Base-by-base conservation (phyloP, 1,140 invertebrate species). In the Panulirus ornatus region DNA sequence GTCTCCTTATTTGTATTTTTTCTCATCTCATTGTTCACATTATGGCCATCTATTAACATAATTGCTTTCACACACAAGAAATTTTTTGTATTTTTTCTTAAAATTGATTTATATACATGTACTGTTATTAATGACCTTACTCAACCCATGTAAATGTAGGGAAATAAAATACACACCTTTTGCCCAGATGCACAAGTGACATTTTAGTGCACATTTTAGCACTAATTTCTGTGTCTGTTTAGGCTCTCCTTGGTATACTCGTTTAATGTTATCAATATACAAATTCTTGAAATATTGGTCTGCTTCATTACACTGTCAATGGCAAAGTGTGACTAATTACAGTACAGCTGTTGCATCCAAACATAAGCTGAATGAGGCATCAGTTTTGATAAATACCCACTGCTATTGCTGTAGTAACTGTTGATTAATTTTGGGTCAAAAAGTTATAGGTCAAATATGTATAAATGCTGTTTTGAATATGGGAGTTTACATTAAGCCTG, bases 331-430 rank as follows among this genome's bases (percentile, higher is more conserved):
- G 30, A 30, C 30, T 66, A 8, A 14, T 5, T 58, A 22, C 54
- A 19, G 19, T 58, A 30, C n/a, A 66, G 3, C 58, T 30, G 27
- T 66, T 66, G 27, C 5, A 66, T 66, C n/a, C 58, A 66, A 1
- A 30, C 58, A 66, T 22, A 16, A 8, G 6, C 6, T 66, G 58
- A 27, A 27, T 66, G 58, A 66, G n/a, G n/a, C 30, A 1, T 22
- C 27, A 2, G 19, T 30, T 27, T 66, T 30, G n/a, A 66, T 8
- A 30, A 66, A 30, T 66, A 8, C 58, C 58, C 58, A 66, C 58
- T 66, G n/a, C 22, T 66, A 66, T n/a, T 66, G 58, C 58, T 66
- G 22, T 58, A 66, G 58, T n/a, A 66, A 27, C 58, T 66, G 27
- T 27, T 66, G 58, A n/a, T n/a, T n/a, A n/a, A n/a, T n/a, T n/a